A percentile compares a stretch with the other conserved stretches of the same genome.
Evolutionary conservation across 2,797 vertebrate genomes (phyloP).

Genomic region (Sebastes jordani): DNA sequence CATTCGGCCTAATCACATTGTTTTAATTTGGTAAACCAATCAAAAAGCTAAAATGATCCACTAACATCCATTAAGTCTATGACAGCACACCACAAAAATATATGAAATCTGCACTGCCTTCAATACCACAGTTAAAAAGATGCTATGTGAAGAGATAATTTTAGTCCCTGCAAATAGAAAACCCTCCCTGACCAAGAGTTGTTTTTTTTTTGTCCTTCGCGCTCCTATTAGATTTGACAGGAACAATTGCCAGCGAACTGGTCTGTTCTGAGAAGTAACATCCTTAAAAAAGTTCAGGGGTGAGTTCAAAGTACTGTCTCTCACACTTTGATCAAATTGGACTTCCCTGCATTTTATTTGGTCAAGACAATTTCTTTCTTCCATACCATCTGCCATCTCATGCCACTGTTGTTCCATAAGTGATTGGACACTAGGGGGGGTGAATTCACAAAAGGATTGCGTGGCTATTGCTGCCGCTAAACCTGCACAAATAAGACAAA

Average conservation of each 20-base stretch:
- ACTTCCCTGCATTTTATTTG: slow-evolving; percentile 25
- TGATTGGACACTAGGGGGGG: background rate
- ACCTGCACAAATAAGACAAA: background rate
- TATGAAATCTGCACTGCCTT: background rate
- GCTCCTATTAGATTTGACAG: slow-evolving; percentile 40
- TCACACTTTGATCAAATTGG: slow-evolving; percentile 33
- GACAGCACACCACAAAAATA: background rate
- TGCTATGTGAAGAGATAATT: background rate
- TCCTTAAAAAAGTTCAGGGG: slow-evolving; percentile 28
- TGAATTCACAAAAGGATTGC: background rate
- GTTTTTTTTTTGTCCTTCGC: background rate
- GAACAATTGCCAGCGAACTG: slow-evolving; percentile 17
- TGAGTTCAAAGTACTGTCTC: slow-evolving; percentile 46
- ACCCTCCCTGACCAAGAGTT: slow-evolving; percentile 8
- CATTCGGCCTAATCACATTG: background rate
- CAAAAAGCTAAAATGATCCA: background rate
- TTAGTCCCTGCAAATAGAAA: slow-evolving; percentile 30
- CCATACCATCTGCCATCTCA: background rate
- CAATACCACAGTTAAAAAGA: background rate
- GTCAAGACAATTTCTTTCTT: background rate
- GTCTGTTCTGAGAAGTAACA: slow-evolving; percentile 5
- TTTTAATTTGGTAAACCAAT: background rate
- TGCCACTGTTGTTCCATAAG: background rate
- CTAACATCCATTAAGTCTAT: background rate
- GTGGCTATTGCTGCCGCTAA: background rate